These are phyloP conservation scores for Drosophila flavopinicola DNA, from an alignment of 2,888 invertebrate genomes.

Conservation along the genomic window DNA sequence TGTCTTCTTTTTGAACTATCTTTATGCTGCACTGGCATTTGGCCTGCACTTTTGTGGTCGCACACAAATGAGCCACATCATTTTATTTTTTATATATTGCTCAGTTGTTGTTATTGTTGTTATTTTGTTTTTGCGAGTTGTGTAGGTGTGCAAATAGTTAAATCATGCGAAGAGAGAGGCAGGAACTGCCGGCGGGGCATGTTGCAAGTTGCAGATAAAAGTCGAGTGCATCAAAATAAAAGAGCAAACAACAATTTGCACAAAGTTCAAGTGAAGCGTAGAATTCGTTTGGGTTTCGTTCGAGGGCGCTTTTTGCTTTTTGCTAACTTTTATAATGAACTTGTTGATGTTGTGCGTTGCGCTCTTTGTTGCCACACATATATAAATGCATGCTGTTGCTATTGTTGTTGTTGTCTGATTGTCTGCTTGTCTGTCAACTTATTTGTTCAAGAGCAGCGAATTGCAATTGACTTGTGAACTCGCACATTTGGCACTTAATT, in stretches of 20 bases:
- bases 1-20: background rate
- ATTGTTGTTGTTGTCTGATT: slow-evolving; percentile 13
- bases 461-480: slow-evolving; percentile 65
- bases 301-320: slow-evolving; percentile 39
- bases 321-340: slow-evolving; percentile 75
- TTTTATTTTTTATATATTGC: slow-evolving; percentile 37
- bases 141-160: slow-evolving; percentile 49
- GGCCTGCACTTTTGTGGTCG: slow-evolving; percentile 53
- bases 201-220: slow-evolving; percentile 25
- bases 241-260: slow-evolving; percentile 17
- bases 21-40: slow-evolving; percentile 3
- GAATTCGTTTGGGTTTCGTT: slow-evolving; percentile 63
- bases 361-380: slow-evolving; percentile 12
- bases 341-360: slow-evolving; percentile 67
- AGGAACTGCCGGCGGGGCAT: slow-evolving; percentile 11
- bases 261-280: slow-evolving; percentile 76
- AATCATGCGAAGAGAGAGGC: slow-evolving; percentile 36
- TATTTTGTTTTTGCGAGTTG: slow-evolving; percentile 3
- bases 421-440: slow-evolving; percentile 57
- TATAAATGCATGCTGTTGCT: slow-evolving; percentile 29
- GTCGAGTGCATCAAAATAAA: slow-evolving; percentile 4
- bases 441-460: slow-evolving; percentile 51
- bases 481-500: slow-evolving; percentile 57
- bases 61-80: slow-evolving; percentile 74
- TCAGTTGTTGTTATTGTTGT: background rate